These are phyloP conservation scores for Aythya baeri DNA, from an alignment of 2,113 vertebrate genomes.

Conservation along the genomic window DNA sequence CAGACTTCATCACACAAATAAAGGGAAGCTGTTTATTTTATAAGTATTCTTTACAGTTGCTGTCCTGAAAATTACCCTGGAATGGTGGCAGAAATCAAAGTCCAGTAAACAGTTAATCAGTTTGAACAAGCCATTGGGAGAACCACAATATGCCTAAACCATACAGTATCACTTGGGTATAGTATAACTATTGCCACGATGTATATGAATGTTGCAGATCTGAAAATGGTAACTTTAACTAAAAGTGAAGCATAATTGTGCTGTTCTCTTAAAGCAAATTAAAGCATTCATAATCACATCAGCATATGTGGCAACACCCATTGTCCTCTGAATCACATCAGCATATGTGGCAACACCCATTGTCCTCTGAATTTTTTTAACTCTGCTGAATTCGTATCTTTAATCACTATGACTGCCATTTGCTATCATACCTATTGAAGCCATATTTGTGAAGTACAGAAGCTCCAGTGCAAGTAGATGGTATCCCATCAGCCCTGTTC, in stretches of 20 bases:
- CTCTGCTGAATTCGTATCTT: background rate
- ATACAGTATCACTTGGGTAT: background rate
- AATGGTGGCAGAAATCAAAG: background rate
- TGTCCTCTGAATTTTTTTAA: background rate
- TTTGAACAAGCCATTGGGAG: background rate
- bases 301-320: background rate
- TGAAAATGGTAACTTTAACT: background rate
- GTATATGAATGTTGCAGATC: accelerated
- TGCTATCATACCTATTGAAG: background rate
- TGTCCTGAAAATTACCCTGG: background rate
- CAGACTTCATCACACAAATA: background rate
- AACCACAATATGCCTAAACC: background rate
- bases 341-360: background rate
- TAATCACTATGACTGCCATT: background rate
- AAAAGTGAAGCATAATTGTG: background rate
- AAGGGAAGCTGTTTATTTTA: background rate
- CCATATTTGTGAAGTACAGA: background rate
- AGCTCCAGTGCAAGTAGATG: background rate
- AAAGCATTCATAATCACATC: background rate
- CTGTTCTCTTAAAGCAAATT: background rate
- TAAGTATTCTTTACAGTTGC: background rate
- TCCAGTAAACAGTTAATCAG: background rate
- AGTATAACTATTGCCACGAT: background rate
- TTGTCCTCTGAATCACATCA: background rate
- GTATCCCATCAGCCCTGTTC: background rate